Evolutionary conservation across 2,888 invertebrate species (phyloP).

Genomic region (Hofmannophila pseudospretella): DNA sequence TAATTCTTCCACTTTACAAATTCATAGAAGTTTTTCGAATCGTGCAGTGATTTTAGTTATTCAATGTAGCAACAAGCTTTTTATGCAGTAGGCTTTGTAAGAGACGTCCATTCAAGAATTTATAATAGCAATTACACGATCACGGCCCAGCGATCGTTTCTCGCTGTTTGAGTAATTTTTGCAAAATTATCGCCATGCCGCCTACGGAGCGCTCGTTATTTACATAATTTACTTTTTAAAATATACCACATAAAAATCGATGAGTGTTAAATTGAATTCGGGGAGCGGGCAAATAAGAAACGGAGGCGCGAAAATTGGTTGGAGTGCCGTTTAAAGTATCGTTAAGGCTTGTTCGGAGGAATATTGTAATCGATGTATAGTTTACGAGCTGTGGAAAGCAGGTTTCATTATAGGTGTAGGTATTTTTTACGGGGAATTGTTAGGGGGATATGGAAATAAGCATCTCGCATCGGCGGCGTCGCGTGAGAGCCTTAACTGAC

Average conservation of each 20-base stretch:
- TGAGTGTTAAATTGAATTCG: slow-evolving; percentile 75
- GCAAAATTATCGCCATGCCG: slow-evolving; percentile 51
- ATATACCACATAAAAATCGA: slow-evolving; percentile 58
- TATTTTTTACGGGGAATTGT: slow-evolving; percentile 37
- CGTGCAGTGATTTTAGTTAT: too few relatives aligned
- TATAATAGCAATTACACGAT: slow-evolving; percentile 52
- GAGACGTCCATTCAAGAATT: slow-evolving; percentile 25
- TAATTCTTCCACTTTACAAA: too few relatives aligned
- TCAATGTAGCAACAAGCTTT: background rate
- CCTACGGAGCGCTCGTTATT: slow-evolving; percentile 54
- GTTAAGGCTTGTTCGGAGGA: slow-evolving; percentile 62
- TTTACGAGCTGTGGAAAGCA: slow-evolving; percentile 61
- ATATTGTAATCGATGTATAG: slow-evolving; percentile 33
- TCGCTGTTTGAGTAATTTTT: slow-evolving; percentile 52
- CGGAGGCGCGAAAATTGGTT: slow-evolving; percentile 68
- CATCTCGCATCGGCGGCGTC: background rate
- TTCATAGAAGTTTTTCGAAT: too few relatives aligned
- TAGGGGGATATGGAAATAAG: slow-evolving; percentile 28
- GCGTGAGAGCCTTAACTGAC: background rate
- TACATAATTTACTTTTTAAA: slow-evolving; percentile 62
- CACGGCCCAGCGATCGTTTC: slow-evolving; percentile 43
- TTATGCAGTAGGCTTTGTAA: background rate
- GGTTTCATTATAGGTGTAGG: slow-evolving; percentile 39
- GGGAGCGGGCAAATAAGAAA: slow-evolving; percentile 69
- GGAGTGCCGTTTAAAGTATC: slow-evolving; percentile 69